Evolutionary conservation across 2,113 vertebrate species (phyloP), one percentile per base, ranked within the genome.

Genomic region (Craseonycteris thonglongyai): DNA sequence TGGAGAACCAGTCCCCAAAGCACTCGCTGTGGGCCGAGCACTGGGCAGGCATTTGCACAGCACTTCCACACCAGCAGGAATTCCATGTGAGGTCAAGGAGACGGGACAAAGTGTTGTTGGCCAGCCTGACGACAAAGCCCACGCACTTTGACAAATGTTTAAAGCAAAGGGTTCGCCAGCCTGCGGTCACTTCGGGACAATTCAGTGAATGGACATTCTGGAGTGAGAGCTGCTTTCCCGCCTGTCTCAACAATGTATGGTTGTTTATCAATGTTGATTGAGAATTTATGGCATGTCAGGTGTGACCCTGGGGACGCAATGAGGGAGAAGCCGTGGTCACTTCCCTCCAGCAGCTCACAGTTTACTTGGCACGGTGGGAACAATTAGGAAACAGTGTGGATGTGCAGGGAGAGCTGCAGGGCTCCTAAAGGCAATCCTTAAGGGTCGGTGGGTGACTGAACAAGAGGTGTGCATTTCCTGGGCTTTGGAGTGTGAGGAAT

Each of bases 131-230:
- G 33, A n/a, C 42, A 49, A n/a, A 93, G 35, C 22, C 35, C 6
- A 5, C 16, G 6, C 13, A 4, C 56, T 88, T 22, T 38, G 40
- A 84, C 51, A 51, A 21, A 21, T 7, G 1, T 28, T 15, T 47
- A 22, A 59, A 9, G 12, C 26, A 8, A 6, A 19, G 9, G 51
- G n/a, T 7, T 0, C 1, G 1, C 18, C 3, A 16, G 16, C 42
- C 40, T 13, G 22, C 24, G 30, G 72, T 35, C 38, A 30, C 42
- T 21, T 66, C 38, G 1, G 8, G 22, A 30, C 42, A 24, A n/a
- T 24, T 49, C 19, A 22, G 16, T 6, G 21, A 45, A 38, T 14
- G 26, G 61, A n/a, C 2, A 6, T 76, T 61, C 33, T n/a, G n/a
- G 61, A 76, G 19, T 21, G n/a, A 69, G 12, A 28, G 45, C 0